Evolutionary conservation across 1,140 invertebrate species (phyloP).

Genomic region (Globodera rostochiensis): DNA sequence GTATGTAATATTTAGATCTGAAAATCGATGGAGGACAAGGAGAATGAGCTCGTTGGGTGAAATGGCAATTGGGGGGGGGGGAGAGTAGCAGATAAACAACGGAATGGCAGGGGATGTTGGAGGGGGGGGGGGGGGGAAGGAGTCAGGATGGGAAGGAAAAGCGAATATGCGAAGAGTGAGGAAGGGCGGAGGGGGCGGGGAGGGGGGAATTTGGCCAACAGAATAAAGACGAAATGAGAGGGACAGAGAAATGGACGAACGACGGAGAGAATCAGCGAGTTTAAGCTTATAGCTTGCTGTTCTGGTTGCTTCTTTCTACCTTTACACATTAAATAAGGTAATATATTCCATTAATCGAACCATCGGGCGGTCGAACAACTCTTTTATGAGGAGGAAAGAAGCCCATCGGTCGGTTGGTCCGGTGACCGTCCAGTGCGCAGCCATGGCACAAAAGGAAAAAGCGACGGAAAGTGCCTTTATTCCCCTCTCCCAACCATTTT

Average conservation of each 20-base stretch:
- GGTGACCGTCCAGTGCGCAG: not conserved
- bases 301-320: not conserved
- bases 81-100: not conserved
- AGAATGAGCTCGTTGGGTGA: not conserved
- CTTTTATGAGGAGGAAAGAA: not conserved
- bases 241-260: not conserved
- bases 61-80: slow-evolving; percentile 11
- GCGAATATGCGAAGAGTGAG: slow-evolving; percentile 6
- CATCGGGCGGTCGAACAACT: not conserved
- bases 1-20: slow-evolving; percentile 10
- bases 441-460: not conserved
- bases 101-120: not conserved
- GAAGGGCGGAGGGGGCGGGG: not conserved
- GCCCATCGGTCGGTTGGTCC: not conserved
- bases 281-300: not conserved
- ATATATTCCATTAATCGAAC: not conserved
- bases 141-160: slow-evolving; percentile 19
- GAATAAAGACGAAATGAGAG: not conserved
- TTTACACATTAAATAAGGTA: not conserved
- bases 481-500: no score
- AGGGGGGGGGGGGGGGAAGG: not conserved
- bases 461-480: not conserved
- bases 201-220: not conserved
- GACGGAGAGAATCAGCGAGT: not conserved
- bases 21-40: slow-evolving; percentile 10